Conservation (phyloP, 92 coral and sea anemone species). For the Metridium senile region DNA sequence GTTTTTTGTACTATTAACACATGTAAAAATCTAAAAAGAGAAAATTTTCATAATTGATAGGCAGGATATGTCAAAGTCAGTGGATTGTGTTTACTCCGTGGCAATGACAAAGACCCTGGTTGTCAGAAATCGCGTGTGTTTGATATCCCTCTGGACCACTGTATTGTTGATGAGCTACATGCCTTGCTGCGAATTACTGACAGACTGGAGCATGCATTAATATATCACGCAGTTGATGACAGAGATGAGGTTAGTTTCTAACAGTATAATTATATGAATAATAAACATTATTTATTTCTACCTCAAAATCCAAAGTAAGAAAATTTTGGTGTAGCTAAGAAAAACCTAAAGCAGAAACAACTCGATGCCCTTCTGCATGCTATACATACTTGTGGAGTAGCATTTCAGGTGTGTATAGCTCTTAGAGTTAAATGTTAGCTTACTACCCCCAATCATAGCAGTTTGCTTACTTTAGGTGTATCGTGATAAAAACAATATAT, state of each 20-base stretch:
- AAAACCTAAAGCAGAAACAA: slow-evolving; percentile 29
- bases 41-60: too few relatives aligned
- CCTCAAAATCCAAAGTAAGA: slow-evolving; percentile 34
- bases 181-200: slow-evolving; percentile 30
- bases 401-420: slow-evolving; percentile 35
- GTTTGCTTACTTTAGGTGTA: too few relatives aligned
- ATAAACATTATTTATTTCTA: slow-evolving; percentile 1
- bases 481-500: slow-evolving; percentile 31
- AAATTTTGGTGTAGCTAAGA: slow-evolving; percentile 36
- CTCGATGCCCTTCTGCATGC: slow-evolving; percentile 16
- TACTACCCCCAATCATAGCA: too few relatives aligned
- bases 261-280: neutral
- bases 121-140: too few relatives aligned
- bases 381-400: slow-evolving; percentile 31
- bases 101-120: too few relatives aligned
- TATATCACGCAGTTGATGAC: slow-evolving; percentile 28
- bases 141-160: too few relatives aligned
- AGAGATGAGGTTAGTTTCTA: slow-evolving; percentile 40
- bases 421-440: too few relatives aligned
- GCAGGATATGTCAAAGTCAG: too few relatives aligned
- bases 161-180: slow-evolving; percentile 40
- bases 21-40: too few relatives aligned
- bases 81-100: too few relatives aligned
- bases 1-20: too few relatives aligned
- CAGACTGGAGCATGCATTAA: slow-evolving; percentile 33